A percentile compares a stretch with the other conserved stretches of the same genome.
These are phyloP conservation scores for Pangasianodon hypophthalmus DNA, from an alignment of 2,113 vertebrate genomes.

Conservation along the genomic window DNA sequence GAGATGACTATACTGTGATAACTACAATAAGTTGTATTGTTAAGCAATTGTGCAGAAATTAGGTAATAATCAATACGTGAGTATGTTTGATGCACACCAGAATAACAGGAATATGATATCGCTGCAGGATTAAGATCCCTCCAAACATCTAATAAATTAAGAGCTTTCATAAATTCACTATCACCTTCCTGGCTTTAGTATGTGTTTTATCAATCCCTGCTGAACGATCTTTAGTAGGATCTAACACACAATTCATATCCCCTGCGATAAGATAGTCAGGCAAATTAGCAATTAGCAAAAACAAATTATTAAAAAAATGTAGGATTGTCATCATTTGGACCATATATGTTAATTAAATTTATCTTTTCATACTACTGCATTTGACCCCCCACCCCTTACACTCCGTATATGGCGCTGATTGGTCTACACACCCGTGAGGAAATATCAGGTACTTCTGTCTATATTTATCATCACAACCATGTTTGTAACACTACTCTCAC, in stretches of 20 bases:
- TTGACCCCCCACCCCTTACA: no score
- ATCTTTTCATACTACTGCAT: neutral
- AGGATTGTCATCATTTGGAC: neutral
- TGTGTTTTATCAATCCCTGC: neutral
- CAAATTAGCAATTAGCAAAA: neutral
- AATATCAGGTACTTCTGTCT: no score
- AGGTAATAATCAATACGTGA: slow-evolving; percentile 35
- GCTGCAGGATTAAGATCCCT: slow-evolving; percentile 25
- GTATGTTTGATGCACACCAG: neutral
- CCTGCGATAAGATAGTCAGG: neutral
- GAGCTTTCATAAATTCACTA: slow-evolving; percentile 14
- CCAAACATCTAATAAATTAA: no score
- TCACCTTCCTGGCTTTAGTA: neutral
- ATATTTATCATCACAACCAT: no score
- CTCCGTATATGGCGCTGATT: no score
- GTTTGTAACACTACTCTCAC: no score
- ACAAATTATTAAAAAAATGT: neutral
- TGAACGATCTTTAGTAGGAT: neutral
- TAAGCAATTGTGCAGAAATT: slow-evolving; percentile 14
- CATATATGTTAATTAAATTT: neutral
- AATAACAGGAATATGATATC: slow-evolving; percentile 36
- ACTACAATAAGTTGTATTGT: slow-evolving; percentile 13
- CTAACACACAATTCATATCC: neutral
- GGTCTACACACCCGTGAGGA: no score
- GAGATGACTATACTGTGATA: slow-evolving; percentile 36